Evolutionary conservation across 2,797 vertebrate species (phyloP).

Genomic region (Scyliorhinus canicula): DNA sequence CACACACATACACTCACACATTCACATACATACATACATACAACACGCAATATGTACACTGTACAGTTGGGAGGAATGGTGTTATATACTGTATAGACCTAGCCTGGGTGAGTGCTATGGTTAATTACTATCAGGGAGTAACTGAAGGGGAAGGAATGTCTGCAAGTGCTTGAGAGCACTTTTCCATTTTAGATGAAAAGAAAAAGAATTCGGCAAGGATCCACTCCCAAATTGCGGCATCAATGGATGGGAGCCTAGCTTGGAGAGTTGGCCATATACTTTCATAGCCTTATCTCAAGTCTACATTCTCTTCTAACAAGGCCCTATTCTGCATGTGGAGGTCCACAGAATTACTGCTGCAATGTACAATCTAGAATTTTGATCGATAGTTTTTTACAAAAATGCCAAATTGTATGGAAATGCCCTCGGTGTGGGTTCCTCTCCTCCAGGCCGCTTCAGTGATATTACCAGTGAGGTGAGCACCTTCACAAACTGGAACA

Average conservation of each 20-base stretch:
- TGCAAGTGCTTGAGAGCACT: not conserved
- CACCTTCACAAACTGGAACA: not conserved
- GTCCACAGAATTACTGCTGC: not conserved
- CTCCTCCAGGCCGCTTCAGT: not conserved
- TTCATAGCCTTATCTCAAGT: not conserved
- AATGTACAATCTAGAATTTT: not conserved
- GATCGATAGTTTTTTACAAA: constrained; percentile 14
- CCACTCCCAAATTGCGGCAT: not conserved
- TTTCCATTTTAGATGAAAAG: not conserved
- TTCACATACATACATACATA: not conserved
- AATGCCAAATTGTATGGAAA: not conserved
- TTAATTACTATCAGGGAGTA: constrained; percentile 43
- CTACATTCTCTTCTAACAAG: not conserved
- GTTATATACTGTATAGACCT: constrained; percentile 48
- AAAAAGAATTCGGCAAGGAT: not conserved
- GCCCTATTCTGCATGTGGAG: not conserved
- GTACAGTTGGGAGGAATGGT: constrained; percentile 42
- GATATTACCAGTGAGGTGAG: not conserved
- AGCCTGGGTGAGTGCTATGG: constrained; percentile 44
- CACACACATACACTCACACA: not conserved
- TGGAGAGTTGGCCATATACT: not conserved
- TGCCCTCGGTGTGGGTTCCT: not conserved
- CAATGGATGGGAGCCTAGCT: not conserved
- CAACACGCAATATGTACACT: not conserved
- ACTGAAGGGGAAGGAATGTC: constrained; percentile 19